A percentile compares a stretch with the other conserved stretches of the same genome.
phyloP scores from a whole-genome alignment of 2,113 vertebrate species.

The Corythaixoides concolor region DNA sequence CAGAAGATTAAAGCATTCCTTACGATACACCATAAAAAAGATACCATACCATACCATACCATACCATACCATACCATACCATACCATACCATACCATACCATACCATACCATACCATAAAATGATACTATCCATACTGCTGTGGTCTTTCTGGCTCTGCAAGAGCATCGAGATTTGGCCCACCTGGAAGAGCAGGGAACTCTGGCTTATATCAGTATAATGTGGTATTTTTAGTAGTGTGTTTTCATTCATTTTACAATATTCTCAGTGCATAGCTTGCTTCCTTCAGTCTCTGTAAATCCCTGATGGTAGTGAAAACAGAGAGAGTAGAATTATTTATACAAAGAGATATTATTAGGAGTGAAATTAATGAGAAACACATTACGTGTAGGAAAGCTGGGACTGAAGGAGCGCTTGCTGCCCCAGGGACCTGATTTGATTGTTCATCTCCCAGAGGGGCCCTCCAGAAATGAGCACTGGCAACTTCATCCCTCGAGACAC shows the following conservation, averaged over 20 bases:
- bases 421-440: background rate
- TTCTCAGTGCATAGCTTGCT: background rate
- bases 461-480: accelerated
- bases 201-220: background rate
- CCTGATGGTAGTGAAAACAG: background rate
- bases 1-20: background rate
- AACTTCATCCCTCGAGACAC: background rate
- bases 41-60: no score
- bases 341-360: background rate
- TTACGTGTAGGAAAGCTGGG: background rate
- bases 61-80: no score
- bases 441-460: background rate
- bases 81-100: no score
- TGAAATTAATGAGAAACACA: background rate
- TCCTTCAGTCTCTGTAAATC: background rate
- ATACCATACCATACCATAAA: no score
- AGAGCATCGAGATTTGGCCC: background rate
- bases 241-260: background rate
- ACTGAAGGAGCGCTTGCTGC: background rate
- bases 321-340: background rate
- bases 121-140: background rate
- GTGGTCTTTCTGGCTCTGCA: background rate
- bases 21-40: background rate
- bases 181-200: background rate
- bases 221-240: background rate